These are phyloP conservation scores for Eclectus roratus DNA, from an alignment of 2,113 vertebrate species.

Conservation along the genomic window DNA sequence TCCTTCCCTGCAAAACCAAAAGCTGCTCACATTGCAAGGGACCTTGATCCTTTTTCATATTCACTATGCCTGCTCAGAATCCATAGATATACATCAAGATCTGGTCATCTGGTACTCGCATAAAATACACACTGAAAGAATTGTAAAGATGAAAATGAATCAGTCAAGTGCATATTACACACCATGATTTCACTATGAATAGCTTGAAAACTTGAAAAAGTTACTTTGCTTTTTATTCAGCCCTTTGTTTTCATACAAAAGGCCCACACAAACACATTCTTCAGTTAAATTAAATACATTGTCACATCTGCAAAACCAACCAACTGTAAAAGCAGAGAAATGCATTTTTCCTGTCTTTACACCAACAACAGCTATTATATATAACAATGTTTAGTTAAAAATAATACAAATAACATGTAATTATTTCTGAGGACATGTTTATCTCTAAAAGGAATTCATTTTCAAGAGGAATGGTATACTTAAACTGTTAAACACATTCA, in stretches of 20 bases:
- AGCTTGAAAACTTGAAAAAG: neutral
- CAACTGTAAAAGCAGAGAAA: neutral
- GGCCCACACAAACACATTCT: neutral
- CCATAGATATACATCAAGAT: fast-evolving
- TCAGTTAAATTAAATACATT: neutral
- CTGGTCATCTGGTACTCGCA: neutral
- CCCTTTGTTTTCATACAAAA: neutral
- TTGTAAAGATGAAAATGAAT: neutral
- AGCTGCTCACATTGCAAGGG: neutral
- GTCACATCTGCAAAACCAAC: neutral
- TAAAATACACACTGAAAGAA: neutral
- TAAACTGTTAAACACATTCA: neutral
- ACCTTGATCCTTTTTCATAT: neutral
- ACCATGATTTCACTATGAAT: neutral
- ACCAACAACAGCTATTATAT: neutral
- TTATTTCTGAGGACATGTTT: neutral
- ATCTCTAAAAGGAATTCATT: neutral
- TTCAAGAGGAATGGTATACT: neutral
- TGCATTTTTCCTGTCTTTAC: neutral
- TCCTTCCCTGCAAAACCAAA: neutral
- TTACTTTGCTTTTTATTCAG: neutral
- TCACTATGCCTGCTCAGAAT: neutral
- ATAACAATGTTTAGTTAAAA: neutral
- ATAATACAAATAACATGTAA: neutral
- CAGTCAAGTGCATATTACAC: neutral